A percentile compares a stretch with the other conserved stretches of the same genome.
Evolutionary conservation across 1,140 invertebrate genomes (phyloP).

Genomic region (Gonatopus flavifemur): DNA sequence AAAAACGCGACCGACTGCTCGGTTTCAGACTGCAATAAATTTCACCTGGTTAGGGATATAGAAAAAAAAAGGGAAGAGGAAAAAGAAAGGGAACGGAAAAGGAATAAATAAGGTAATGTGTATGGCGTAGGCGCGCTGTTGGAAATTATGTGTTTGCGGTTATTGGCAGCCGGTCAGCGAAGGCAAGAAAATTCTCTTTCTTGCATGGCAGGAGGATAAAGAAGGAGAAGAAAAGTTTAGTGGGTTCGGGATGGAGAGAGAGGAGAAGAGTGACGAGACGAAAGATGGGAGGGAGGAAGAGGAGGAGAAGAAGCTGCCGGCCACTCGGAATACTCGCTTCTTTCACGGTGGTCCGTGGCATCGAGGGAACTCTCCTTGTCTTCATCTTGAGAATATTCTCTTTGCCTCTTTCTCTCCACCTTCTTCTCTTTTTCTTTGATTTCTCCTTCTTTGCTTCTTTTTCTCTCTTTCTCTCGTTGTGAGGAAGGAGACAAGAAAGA

Average conservation of each 20-base stretch:
- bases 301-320: constrained; percentile 36
- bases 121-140: constrained; percentile 45
- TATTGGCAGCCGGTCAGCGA: constrained; percentile 46
- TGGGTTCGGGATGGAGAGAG: neutral
- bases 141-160: constrained; percentile 51
- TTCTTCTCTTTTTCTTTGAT: too few relatives aligned
- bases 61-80: too few relatives aligned
- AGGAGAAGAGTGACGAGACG: constrained; percentile 9
- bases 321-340: constrained; percentile 40
- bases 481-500: constrained; percentile 4
- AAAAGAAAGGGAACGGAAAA: constrained; percentile 26
- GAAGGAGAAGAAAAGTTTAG: constrained; percentile 11
- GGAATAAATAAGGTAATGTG: constrained; percentile 40
- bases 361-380: constrained; percentile 41
- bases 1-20: too few relatives aligned
- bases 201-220: constrained; percentile 8
- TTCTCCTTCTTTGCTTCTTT: constrained; percentile 13
- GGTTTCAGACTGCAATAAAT: constrained; percentile 42
- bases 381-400: constrained; percentile 40
- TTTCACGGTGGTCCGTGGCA: constrained; percentile 53
- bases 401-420: constrained; percentile 26
- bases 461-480: constrained; percentile 19
- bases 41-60: constrained; percentile 45
- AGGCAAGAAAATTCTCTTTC: constrained; percentile 34
- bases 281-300: neutral